Conservation (phyloP, 1,140 invertebrate genomes). For the Heliothis virescens region DNA sequence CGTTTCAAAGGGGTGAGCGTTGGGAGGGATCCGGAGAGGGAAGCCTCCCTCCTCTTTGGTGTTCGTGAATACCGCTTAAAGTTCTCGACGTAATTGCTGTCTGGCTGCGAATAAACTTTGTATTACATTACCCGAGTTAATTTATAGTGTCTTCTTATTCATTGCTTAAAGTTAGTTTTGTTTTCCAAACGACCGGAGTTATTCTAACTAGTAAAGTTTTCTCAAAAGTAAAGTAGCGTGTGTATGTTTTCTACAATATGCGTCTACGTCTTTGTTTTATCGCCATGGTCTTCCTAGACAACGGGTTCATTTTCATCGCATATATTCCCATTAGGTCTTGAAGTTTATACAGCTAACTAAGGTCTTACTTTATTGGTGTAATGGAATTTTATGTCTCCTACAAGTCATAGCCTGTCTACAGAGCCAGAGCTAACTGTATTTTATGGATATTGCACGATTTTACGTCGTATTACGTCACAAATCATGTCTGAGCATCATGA, state of each 20-base stretch:
- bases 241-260: slow-evolving; percentile 11
- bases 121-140: slow-evolving; percentile 83
- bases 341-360: slow-evolving; percentile 36
- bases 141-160: slow-evolving; percentile 83
- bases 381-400: slow-evolving; percentile 28
- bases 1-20: slow-evolving; percentile 66
- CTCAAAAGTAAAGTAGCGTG: slow-evolving; percentile 38
- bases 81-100: slow-evolving; percentile 82
- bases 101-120: slow-evolving; percentile 84
- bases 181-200: slow-evolving; percentile 71
- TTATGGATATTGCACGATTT: slow-evolving; percentile 36
- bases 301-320: slow-evolving; percentile 20
- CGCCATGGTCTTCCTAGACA: background rate
- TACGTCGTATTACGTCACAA: slow-evolving; percentile 21
- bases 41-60: slow-evolving; percentile 66
- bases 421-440: slow-evolving; percentile 21
- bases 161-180: slow-evolving; percentile 74
- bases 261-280: slow-evolving; percentile 1
- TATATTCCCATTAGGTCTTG: slow-evolving; percentile 15
- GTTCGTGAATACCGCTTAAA: slow-evolving; percentile 82
- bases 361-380: background rate
- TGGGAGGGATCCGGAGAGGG: slow-evolving; percentile 57
- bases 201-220: slow-evolving; percentile 60
- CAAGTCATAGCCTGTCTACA: slow-evolving; percentile 12
- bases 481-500: slow-evolving; percentile 30